Percentiles rank a stretch among this genome's conserved stretches.
These are phyloP conservation scores for Euspilapteryx auroguttella DNA, from an alignment of 2,888 invertebrate species.

Conservation along the genomic window DNA sequence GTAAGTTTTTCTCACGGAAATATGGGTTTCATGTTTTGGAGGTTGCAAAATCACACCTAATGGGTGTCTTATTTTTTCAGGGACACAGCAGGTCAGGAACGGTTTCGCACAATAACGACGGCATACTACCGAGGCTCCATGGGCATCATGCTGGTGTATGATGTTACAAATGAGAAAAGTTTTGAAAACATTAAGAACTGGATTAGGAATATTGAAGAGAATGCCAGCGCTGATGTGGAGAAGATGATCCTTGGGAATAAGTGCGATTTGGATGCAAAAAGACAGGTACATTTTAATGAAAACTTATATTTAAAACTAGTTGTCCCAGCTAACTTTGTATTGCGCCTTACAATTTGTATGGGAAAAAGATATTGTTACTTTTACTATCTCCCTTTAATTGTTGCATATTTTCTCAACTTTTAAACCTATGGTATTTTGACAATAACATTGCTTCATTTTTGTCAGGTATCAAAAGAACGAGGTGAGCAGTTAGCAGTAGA, in stretches of 20 bases:
- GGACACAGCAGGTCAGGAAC: constrained; percentile 99
- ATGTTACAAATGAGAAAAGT: constrained; percentile 98
- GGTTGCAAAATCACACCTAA: constrained; percentile 4
- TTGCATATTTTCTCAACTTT: too few relatives aligned
- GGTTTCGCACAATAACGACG: constrained; percentile 98
- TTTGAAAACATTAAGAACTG: constrained; percentile 99
- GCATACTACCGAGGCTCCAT: constrained; percentile 99
- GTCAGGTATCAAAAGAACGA: constrained; percentile 87
- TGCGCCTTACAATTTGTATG: too few relatives aligned
- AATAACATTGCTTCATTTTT: too few relatives aligned
- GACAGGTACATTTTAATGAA: constrained; percentile 72
- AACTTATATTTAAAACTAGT: too few relatives aligned
- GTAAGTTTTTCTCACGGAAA: constrained; percentile 66
- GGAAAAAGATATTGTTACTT: too few relatives aligned
- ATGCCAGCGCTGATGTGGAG: constrained; percentile 98
- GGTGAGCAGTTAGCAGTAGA: constrained; percentile 97
- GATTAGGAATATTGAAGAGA: constrained; percentile 99
- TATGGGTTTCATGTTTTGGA: not conserved
- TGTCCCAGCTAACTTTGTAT: too few relatives aligned
- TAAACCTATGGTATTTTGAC: too few relatives aligned
- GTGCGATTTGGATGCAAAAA: constrained; percentile 94
- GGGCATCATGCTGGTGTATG: constrained; percentile 99
- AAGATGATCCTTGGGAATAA: constrained; percentile 99
- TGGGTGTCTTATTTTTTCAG: constrained; percentile 40
- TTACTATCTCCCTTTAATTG: too few relatives aligned